A percentile compares a stretch with the other conserved stretches of the same genome.
phyloP scores from a whole-genome alignment of 2,797 vertebrate species.

The Eurystomus glaucurus region DNA sequence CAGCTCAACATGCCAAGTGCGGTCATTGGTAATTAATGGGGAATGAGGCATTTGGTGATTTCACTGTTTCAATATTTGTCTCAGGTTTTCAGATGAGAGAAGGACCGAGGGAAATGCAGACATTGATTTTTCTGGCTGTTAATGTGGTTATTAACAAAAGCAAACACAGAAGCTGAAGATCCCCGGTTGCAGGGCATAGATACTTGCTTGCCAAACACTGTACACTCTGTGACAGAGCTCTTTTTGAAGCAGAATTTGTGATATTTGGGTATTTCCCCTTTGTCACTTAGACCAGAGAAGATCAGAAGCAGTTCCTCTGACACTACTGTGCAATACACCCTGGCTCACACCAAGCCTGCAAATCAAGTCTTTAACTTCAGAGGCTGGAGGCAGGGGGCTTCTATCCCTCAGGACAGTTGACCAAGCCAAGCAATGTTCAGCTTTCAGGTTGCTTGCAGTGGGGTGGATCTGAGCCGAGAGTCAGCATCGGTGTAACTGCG shows the following conservation, averaged over 20 bases:
- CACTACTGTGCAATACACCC: background rate
- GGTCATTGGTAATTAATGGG: background rate
- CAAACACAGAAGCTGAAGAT: background rate
- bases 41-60: background rate
- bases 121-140: conserved; percentile 36
- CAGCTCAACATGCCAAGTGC: background rate
- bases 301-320: background rate
- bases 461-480: background rate
- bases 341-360: background rate
- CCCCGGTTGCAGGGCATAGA: background rate
- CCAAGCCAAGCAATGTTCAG: background rate
- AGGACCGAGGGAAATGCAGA: background rate
- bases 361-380: background rate
- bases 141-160: conserved; percentile 26
- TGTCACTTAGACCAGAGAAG: background rate
- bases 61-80: conserved; percentile 56
- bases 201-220: background rate
- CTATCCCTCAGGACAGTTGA: background rate
- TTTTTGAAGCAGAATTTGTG: background rate
- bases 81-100: conserved; percentile 7
- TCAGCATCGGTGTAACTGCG: background rate
- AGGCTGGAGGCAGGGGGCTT: background rate
- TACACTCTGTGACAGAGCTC: background rate
- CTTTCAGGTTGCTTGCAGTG: background rate
- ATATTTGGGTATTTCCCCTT: background rate